A percentile compares a stretch with the other conserved stretches of the same genome.
Conservation (phyloP, 2,113 vertebrate species). For the Lethenteron reissneri region DNA sequence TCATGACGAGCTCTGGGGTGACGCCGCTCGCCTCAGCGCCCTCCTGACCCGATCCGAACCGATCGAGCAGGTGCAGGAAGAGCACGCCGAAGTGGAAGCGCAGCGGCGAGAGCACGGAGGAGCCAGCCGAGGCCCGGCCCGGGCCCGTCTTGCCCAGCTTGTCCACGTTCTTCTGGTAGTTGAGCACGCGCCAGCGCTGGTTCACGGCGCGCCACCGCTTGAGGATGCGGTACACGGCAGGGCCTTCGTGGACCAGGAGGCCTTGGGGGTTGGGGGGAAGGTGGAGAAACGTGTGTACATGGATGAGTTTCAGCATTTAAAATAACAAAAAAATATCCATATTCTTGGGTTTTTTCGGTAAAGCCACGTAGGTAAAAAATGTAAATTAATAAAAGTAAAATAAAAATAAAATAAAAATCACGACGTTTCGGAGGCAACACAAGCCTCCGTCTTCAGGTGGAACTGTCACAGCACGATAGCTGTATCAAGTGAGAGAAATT, state of each 20-base stretch:
- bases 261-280: constrained; percentile 24
- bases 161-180: constrained; percentile 87
- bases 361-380: too few relatives aligned
- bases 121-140: not conserved
- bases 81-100: constrained; percentile 5
- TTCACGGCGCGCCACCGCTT: constrained; percentile 97
- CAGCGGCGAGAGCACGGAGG: not conserved
- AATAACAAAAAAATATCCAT: too few relatives aligned
- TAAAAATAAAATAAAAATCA: too few relatives aligned
- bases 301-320: too few relatives aligned
- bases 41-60: constrained; percentile 4
- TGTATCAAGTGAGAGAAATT: too few relatives aligned
- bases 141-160: constrained; percentile 55
- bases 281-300: too few relatives aligned
- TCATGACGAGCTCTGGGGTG: constrained; percentile 94
- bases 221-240: constrained; percentile 92
- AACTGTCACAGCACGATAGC: too few relatives aligned
- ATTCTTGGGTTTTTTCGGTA: too few relatives aligned
- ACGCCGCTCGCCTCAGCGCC: constrained; percentile 20
- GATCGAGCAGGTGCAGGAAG: not conserved
- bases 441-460: too few relatives aligned
- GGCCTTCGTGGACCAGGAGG: constrained; percentile 86
- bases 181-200: constrained; percentile 97
- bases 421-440: too few relatives aligned
- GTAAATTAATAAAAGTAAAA: too few relatives aligned